A percentile compares a stretch with the other conserved stretches of the same genome.
phyloP scores from a whole-genome alignment of 92 coral and sea anemone genomes.

The Zoanthus solanderi region DNA sequence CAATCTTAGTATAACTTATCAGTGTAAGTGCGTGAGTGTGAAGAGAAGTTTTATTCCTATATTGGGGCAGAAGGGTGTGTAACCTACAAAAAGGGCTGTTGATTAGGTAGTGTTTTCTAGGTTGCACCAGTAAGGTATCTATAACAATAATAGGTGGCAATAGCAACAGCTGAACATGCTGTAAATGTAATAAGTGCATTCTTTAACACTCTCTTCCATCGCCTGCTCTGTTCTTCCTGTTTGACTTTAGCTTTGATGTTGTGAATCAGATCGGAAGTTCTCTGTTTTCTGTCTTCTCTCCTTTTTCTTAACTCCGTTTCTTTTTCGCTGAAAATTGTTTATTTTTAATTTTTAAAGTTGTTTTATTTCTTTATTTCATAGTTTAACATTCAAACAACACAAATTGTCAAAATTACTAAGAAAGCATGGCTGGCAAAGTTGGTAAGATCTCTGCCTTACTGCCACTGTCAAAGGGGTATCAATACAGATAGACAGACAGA shows the following conservation, averaged over 20 bases:
- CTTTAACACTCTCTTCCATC: constrained; percentile 62
- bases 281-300: constrained; percentile 78
- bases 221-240: constrained; percentile 67
- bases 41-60: no score
- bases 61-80: no score
- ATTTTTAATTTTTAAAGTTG: neutral
- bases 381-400: no score
- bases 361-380: no score
- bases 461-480: no score
- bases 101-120: neutral
- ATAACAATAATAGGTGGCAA: constrained; percentile 68
- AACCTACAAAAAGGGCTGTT: no score
- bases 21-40: no score
- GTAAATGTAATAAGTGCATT: constrained; percentile 71
- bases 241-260: constrained; percentile 82
- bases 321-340: constrained; percentile 12
- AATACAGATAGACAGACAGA: no score
- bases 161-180: constrained; percentile 74
- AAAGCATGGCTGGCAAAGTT: no score
- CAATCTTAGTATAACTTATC: no score
- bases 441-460: no score
- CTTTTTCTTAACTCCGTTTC: constrained; percentile 65
- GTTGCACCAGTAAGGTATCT: constrained; percentile 31
- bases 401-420: no score
- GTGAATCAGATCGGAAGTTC: constrained; percentile 73